Percentiles rank a stretch among this genome's conserved stretches.
Conservation (phyloP, 2,888 invertebrate genomes). For the Luperina testacea region DNA sequence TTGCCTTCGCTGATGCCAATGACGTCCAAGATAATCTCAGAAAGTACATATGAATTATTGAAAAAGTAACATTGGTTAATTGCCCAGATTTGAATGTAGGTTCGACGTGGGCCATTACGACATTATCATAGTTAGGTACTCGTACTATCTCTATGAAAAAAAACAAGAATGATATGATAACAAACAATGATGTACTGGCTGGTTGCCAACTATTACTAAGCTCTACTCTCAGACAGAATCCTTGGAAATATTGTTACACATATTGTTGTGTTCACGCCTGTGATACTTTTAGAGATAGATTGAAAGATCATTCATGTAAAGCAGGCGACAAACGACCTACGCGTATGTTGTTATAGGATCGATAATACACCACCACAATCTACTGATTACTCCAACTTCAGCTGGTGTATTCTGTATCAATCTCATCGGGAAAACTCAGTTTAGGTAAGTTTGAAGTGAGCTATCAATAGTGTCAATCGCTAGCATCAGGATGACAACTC, state of each 20-base stretch:
- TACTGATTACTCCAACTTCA: not conserved
- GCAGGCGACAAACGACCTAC: not conserved
- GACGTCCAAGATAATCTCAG: too few relatives aligned
- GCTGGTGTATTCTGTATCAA: not conserved
- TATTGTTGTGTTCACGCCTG: not conserved
- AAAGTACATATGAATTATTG: too few relatives aligned
- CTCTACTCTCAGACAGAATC: not conserved
- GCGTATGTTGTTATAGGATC: not conserved
- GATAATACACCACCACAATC: not conserved
- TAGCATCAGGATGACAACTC: too few relatives aligned
- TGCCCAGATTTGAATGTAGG: too few relatives aligned
- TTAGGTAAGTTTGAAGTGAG: too few relatives aligned
- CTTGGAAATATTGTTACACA: not conserved
- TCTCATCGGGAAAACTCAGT: too few relatives aligned
- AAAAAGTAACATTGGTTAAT: too few relatives aligned
- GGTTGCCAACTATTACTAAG: not conserved
- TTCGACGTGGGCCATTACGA: too few relatives aligned
- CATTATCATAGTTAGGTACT: too few relatives aligned
- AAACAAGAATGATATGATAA: not conserved
- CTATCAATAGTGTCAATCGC: too few relatives aligned
- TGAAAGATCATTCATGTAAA: not conserved
- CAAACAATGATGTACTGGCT: constrained; percentile 7
- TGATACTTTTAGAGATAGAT: not conserved
- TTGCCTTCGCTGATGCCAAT: too few relatives aligned
- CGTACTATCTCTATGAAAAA: not conserved